Evolutionary conservation across 2,797 vertebrate species (phyloP).

Genomic region (Sardinella longiceps): DNA sequence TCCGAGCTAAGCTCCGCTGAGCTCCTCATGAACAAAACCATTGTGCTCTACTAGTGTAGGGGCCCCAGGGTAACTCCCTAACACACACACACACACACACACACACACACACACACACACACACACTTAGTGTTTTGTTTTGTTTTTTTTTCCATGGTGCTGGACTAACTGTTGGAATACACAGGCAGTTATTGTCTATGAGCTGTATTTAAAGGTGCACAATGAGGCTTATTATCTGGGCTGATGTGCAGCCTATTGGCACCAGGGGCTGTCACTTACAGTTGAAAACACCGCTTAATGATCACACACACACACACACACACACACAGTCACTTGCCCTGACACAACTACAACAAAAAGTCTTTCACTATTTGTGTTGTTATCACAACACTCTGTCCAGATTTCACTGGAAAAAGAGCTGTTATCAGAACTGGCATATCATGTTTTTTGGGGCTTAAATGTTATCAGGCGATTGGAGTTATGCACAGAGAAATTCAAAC

Average conservation of each 20-base stretch:
- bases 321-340: neutral
- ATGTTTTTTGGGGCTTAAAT: neutral
- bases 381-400: neutral
- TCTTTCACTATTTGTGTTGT: neutral
- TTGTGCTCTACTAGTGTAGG: slow-evolving; percentile 50
- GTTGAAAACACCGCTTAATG: neutral
- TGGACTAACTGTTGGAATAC: slow-evolving; percentile 50
- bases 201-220: slow-evolving; percentile 31
- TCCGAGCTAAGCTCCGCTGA: neutral
- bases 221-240: slow-evolving; percentile 49
- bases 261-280: neutral
- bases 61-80: slow-evolving; percentile 42
- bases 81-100: slow-evolving; percentile 18
- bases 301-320: no score
- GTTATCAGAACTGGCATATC: neutral
- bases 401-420: neutral
- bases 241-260: slow-evolving; percentile 1
- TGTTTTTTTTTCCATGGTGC: slow-evolving; percentile 57
- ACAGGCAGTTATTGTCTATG: slow-evolving; percentile 54
- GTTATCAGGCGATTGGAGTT: neutral
- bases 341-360: neutral
- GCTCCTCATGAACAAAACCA: slow-evolving; percentile 51
- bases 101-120: slow-evolving; percentile 18
- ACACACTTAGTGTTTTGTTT: neutral
- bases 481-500: neutral